phyloP scores from a whole-genome alignment of 2,797 vertebrate species.

The Labroides dimidiatus region DNA sequence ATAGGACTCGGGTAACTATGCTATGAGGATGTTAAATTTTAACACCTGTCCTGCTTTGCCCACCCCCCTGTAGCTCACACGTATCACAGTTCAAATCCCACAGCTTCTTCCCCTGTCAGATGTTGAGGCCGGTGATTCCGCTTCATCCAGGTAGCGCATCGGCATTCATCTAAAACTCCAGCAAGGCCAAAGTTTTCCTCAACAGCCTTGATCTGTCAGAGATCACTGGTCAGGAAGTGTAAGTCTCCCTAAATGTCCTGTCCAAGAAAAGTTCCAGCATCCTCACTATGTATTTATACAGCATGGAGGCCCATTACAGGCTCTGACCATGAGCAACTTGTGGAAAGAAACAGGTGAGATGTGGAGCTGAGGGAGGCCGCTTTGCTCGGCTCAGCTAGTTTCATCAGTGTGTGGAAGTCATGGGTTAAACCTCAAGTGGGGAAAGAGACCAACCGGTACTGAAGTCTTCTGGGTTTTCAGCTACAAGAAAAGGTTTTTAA shows the following conservation, averaged over 20 bases:
- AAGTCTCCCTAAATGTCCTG: slow-evolving; percentile 51
- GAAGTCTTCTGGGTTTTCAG: too few species aligned
- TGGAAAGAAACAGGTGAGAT: slow-evolving; percentile 58
- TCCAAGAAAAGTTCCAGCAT: slow-evolving; percentile 52
- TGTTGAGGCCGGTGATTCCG: slow-evolving; percentile 33
- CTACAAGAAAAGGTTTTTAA: neutral
- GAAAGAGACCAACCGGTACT: neutral
- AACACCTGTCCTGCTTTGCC: too few species aligned
- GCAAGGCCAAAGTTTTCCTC: slow-evolving; percentile 64
- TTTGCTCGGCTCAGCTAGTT: slow-evolving; percentile 42
- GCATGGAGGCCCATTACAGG: slow-evolving; percentile 62
- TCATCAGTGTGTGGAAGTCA: slow-evolving; percentile 43
- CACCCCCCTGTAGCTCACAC: too few species aligned
- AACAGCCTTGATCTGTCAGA: slow-evolving; percentile 69
- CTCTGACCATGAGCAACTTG: slow-evolving; percentile 54
- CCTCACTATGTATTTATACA: slow-evolving; percentile 73
- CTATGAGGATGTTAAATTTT: too few species aligned
- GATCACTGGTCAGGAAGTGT: slow-evolving; percentile 50
- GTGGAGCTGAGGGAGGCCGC: slow-evolving; percentile 34
- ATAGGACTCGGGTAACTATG: too few species aligned
- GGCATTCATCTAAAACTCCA: slow-evolving; percentile 67
- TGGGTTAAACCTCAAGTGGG: slow-evolving; percentile 50
- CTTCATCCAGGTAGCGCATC: slow-evolving; percentile 45
- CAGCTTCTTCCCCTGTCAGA: slow-evolving; percentile 25
- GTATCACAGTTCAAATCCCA: slow-evolving; percentile 51